These are phyloP conservation scores for Lates japonicus DNA, from an alignment of 2,797 vertebrate genomes.

Conservation along the genomic window DNA sequence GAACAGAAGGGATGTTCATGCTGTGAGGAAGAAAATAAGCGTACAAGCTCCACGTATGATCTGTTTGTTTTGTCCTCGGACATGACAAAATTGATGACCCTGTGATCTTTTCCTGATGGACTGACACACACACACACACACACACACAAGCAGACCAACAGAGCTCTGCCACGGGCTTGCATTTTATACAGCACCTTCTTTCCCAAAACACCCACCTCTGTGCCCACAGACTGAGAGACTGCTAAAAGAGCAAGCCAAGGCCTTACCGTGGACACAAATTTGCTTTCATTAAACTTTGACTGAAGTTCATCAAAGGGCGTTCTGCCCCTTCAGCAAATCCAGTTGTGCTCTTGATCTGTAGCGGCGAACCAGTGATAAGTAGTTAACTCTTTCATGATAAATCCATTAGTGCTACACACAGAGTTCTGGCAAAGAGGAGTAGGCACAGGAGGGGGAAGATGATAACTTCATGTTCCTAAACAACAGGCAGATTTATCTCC, in stretches of 20 bases:
- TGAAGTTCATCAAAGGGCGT: conserved; percentile 76
- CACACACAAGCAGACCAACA: conserved; percentile 2
- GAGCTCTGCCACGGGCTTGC: neutral
- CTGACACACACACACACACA: neutral
- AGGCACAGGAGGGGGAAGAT: conserved; percentile 22
- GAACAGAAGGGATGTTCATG: neutral
- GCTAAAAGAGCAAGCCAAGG: conserved; percentile 16
- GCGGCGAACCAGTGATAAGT: conserved; percentile 68
- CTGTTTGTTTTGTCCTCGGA: conserved; percentile 21
- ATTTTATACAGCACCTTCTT: neutral
- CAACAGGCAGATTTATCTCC: conserved; percentile 74
- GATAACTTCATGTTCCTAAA: conserved; percentile 77
- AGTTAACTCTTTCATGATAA: conserved; percentile 73
- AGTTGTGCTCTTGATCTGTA: conserved; percentile 67
- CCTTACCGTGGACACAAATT: conserved; percentile 29
- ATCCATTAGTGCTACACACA: conserved; percentile 55
- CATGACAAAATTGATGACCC: conserved; percentile 4
- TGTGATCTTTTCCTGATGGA: neutral
- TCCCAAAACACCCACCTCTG: conserved; percentile 3
- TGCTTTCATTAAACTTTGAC: conserved; percentile 68
- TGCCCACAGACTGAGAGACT: conserved; percentile 7
- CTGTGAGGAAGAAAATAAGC: conserved; percentile 35
- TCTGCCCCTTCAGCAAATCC: conserved; percentile 65
- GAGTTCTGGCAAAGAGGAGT: conserved; percentile 32
- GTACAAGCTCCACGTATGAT: neutral